A percentile compares a stretch with the other conserved stretches of the same genome.
Conservation (phyloP, 2,888 invertebrate genomes). For the Caradrina clavipalpis region DNA sequence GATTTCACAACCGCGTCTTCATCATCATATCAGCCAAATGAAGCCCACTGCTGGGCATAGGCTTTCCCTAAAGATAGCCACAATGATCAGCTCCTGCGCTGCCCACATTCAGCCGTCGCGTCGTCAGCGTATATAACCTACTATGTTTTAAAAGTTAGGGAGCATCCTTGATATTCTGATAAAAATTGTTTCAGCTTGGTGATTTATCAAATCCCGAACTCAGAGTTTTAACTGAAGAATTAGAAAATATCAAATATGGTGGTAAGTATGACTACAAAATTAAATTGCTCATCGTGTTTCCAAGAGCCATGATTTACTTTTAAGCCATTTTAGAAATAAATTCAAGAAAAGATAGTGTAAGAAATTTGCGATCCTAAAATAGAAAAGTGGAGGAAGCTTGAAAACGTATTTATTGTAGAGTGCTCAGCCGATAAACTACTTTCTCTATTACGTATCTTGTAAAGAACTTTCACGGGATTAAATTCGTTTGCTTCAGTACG, state of each 20-base stretch:
- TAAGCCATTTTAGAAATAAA: constrained; percentile 1
- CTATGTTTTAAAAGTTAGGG: not conserved
- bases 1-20: too few relatives aligned
- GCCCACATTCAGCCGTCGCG: too few relatives aligned
- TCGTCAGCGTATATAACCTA: too few relatives aligned
- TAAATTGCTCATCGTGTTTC: not conserved
- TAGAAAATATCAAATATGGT: constrained; percentile 97
- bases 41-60: too few relatives aligned
- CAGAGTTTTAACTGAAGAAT: constrained; percentile 97
- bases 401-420: constrained; percentile 35
- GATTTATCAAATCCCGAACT: constrained; percentile 98
- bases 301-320: not conserved
- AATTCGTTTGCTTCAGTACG: constrained; percentile 18
- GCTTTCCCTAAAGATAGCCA: too few relatives aligned
- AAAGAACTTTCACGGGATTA: constrained; percentile 62
- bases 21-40: too few relatives aligned
- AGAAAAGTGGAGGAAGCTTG: constrained; percentile 31
- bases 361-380: constrained; percentile 2
- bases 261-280: constrained; percentile 90
- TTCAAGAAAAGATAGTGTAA: constrained; percentile 1
- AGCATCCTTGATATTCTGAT: not conserved
- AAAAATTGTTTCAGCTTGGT: constrained; percentile 94
- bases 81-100: too few relatives aligned
- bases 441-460: constrained; percentile 43
- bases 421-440: constrained; percentile 38